Evolutionary conservation across 2,797 vertebrate species (phyloP), one percentile per base, ranked within the genome.

Genomic region (Pterois miles): DNA sequence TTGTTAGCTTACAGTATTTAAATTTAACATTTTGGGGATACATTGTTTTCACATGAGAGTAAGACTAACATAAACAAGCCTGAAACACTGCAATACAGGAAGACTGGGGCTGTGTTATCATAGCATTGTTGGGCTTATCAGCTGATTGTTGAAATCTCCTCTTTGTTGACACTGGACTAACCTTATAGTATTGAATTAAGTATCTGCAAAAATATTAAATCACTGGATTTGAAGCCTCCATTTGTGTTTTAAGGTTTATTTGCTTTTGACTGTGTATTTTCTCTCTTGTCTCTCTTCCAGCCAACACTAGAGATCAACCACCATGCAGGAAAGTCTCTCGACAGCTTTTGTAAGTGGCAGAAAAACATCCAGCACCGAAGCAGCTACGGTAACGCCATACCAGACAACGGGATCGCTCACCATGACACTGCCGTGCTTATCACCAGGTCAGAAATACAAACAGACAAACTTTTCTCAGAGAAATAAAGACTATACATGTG

Each of bases 341-440:
- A 99, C 96, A 99, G 98, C 92, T 99, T 99, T 93, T 99, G 98
- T 89, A 99, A 98, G 86, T 99, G 98, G 98, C 98, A 99, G 95
- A 99, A 99, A 90, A 97, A 96, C 91, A 99, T 99, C 58, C 96
- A 98, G 88, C 97, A 96, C 91, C 96, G 96, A 66, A 97, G 95
- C 6, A 96, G 97, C 88, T 97, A 98, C 0, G 97, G 97, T 27
- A 99, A 99, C 0, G 97, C 98, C 83, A 98, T 99, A 82, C 97
- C 98, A 0, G 98, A 99, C 91, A 98, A 98, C 0, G 98, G 98
- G 22, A 97, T 99, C 3, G 98, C 98, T 85, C 96, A 98, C 92
- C 98, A 99, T 0, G 98, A 99, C 91, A 99, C 97, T 0, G 98
- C 98, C 0, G 98, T 99, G 75, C 97, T 99, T 27, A 98, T 99